Evolutionary conservation across 2,113 vertebrate species (phyloP), one percentile per base, ranked within the genome.

Genomic region (Halcyon malimbica): DNA sequence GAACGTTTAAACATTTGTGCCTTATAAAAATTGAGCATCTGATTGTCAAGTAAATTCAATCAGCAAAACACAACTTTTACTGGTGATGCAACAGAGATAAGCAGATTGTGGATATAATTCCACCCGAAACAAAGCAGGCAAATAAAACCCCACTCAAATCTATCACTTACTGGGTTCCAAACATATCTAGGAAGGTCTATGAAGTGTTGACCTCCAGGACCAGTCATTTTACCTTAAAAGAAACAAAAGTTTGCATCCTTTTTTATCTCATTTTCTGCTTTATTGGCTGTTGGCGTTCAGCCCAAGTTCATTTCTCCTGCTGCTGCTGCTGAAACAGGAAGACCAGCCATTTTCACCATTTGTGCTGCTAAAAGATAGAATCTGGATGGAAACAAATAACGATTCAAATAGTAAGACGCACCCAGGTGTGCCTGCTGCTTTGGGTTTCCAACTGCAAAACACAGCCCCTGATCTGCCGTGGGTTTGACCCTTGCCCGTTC

Each of bases 341-440:
- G 5, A 14, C 19, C 63, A 33, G 3, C 67, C 23, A 1, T 20
- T 15, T 24, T 24, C 68, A 28, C 13, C 3, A 63, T 16, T 69
- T 5, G 4, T 16, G 68, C 84, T 31, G 0, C 2, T 21, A 5
- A 2, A 8, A 6, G 0, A 2, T 8, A 4, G 1, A 3, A 5
- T 8, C 50, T 9, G 50, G 2, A 3, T 0, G 7, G 86, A 14
- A 50, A 35, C 24, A 20, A 31, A 1, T 0, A 6, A 16, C 44
- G 35, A 0, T 1, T 19, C 2, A 19, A 19, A 0, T 0, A 2
- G 44, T 0, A 5, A 21, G 48, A 2, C 29, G 3, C 1, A 0
- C 18, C 65, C 0, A 2, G 39, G 16, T 3, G 24, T 3, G 6
- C 8, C 3, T 37, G 15, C 19, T 23, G 62, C 53, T 4, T 1